Base-by-base conservation (phyloP, 2,888 invertebrate genomes). In the Volucella inflata region DNA sequence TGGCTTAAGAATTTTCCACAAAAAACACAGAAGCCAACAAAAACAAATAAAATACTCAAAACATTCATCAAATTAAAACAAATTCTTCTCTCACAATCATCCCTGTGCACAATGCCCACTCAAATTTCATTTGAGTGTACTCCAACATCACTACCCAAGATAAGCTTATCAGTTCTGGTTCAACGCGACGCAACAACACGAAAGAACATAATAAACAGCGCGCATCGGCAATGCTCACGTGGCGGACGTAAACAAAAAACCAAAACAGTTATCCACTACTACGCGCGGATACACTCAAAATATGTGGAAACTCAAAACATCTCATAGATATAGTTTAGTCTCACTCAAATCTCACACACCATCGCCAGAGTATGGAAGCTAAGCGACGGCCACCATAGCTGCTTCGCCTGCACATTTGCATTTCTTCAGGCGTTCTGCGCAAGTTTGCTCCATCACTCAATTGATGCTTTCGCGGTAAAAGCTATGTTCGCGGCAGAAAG, bases 211-310 rank as follows among this genome's bases (percentile, higher is more conserved):
- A 62, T 30, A 30, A 30, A 30, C 30, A 6, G 14, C 50, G 57
- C 77, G 60, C 65, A 65, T 50, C 67, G 30, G 2, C 6, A 6
- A 30, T 30, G 57, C 57, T 83, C 83, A 83, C 83, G 83, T 83
- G 83, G 83, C 83, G 72, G 50, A 83, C 68, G 83, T 83, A 83
- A 83, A 83, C 83, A 83, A 83, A 83, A 72, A 72, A 68, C 16
- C 16, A 55, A 62, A 72, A 60, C 48, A 83, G 67, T 68, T 70
- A 40, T n/a, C 38, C 36, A 48, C 9, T 36, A 16, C 30, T 30
- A 30, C 30, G 6, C 30, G 30, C 30, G 30, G 6, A 6, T 30
- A 30, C 30, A 30, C 30, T 30, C 30, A 30, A 30, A 4, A 30
- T 1, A 30, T 6, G 6, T 6, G 6, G 30, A 30, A 30, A 30